Conservation (phyloP, 2,888 invertebrate species). For the Heliconius hortense region DNA sequence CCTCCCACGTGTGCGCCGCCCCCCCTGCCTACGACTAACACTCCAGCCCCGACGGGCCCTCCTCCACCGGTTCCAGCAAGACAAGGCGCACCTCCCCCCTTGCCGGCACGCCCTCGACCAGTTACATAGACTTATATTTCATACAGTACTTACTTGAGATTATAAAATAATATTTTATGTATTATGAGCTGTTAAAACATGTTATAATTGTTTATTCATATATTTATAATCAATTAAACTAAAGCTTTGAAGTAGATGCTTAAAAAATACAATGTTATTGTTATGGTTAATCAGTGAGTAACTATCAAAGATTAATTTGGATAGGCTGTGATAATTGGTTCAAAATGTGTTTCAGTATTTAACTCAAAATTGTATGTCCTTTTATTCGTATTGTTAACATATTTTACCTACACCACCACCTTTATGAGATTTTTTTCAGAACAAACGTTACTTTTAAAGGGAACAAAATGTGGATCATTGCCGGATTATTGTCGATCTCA, state of each 20-base stretch:
- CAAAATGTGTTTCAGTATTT: constrained; percentile 25
- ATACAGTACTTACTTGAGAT: constrained; percentile 28
- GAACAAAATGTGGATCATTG: not conserved
- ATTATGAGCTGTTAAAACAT: constrained; percentile 19
- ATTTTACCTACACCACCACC: too few relatives aligned
- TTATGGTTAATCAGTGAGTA: constrained; percentile 13
- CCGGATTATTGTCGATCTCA: not conserved
- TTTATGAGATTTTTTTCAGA: not conserved
- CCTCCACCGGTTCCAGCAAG: constrained; percentile 81
- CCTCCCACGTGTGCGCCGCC: constrained; percentile 86
- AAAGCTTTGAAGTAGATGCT: constrained; percentile 11
- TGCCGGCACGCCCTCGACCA: constrained; percentile 84
- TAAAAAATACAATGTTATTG: constrained; percentile 19
- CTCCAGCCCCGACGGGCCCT: constrained; percentile 67
- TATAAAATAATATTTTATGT: constrained; percentile 15
- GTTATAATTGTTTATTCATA: constrained; percentile 20
- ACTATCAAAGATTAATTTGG: constrained; percentile 11
- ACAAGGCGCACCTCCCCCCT: constrained; percentile 84
- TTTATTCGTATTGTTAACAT: not conserved
- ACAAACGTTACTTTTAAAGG: not conserved
- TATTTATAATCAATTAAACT: constrained; percentile 18
- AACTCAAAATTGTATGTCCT: constrained; percentile 5
- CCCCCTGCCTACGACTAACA: constrained; percentile 57
- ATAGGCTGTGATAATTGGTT: constrained; percentile 30
- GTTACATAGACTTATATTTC: constrained; percentile 41